Conservation (phyloP, 2,888 invertebrate species). For the Cylindroiulus punctatus region DNA sequence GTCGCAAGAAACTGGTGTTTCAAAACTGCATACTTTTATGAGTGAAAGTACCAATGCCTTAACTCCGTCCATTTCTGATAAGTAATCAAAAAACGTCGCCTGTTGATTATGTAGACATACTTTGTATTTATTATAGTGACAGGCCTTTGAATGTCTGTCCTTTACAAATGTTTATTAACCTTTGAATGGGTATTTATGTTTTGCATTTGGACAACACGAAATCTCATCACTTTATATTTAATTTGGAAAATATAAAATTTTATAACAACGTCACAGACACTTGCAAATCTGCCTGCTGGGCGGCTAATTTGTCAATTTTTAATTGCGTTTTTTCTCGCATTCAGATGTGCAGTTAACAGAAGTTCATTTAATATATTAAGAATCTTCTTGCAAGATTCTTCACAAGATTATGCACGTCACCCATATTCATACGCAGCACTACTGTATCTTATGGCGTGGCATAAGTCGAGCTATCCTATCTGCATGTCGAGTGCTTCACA, state of each 20-base stretch:
- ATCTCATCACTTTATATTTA: constrained; percentile 39
- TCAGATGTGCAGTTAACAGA: background rate
- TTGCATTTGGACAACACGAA: constrained; percentile 22
- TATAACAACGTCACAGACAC: constrained; percentile 20
- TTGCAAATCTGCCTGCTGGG: background rate
- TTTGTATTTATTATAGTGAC: constrained; percentile 41
- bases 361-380: background rate
- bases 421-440: background rate
- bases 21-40: constrained; percentile 55
- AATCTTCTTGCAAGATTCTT: constrained; percentile 12
- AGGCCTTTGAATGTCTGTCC: constrained; percentile 45
- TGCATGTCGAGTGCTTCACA: background rate
- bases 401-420: background rate
- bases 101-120: constrained; percentile 45
- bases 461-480: background rate
- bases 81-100: constrained; percentile 46
- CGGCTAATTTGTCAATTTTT: background rate
- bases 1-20: constrained; percentile 55
- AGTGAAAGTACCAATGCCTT: background rate
- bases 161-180: constrained; percentile 47
- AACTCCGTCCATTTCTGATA: constrained; percentile 27
- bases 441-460: background rate
- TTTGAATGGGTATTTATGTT: constrained; percentile 46
- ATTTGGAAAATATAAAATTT: constrained; percentile 47
- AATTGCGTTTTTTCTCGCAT: background rate